Percentiles rank a stretch among this genome's conserved stretches.
Conservation (phyloP, 2,797 vertebrate species). For the Siniperca obscura region DNA sequence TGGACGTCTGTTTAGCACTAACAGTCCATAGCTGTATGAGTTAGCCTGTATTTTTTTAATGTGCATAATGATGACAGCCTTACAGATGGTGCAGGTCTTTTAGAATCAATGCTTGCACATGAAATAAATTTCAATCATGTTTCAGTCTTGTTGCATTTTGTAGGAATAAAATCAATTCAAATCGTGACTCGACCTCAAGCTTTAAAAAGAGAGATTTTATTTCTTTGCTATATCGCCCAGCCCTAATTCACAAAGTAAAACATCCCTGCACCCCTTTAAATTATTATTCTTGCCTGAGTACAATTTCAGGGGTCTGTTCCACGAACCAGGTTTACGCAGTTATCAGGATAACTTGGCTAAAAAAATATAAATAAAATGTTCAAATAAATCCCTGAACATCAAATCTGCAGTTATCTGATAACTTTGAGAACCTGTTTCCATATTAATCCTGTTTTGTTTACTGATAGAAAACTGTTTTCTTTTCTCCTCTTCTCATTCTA, state of each 20-base stretch:
- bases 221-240: no score
- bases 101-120: no score
- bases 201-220: no score
- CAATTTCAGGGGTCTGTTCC: not conserved
- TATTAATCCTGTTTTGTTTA: not conserved
- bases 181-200: no score
- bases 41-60: not conserved
- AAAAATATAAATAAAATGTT: no score
- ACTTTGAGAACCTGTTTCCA: not conserved
- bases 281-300: no score
- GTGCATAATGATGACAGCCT: not conserved
- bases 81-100: not conserved
- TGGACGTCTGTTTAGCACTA: not conserved
- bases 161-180: no score
- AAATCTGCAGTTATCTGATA: not conserved
- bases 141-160: no score
- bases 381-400: not conserved
- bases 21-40: not conserved
- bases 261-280: no score
- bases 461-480: not conserved
- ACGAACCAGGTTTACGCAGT: not conserved
- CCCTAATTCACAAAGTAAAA: no score
- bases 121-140: no score
- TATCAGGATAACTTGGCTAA: not conserved
- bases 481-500: slow-evolving; percentile 36